These are phyloP conservation scores for Sanderia malayensis DNA, from an alignment of 30 jellyfish, hydroid and myxozoan species.

Conservation along the genomic window DNA sequence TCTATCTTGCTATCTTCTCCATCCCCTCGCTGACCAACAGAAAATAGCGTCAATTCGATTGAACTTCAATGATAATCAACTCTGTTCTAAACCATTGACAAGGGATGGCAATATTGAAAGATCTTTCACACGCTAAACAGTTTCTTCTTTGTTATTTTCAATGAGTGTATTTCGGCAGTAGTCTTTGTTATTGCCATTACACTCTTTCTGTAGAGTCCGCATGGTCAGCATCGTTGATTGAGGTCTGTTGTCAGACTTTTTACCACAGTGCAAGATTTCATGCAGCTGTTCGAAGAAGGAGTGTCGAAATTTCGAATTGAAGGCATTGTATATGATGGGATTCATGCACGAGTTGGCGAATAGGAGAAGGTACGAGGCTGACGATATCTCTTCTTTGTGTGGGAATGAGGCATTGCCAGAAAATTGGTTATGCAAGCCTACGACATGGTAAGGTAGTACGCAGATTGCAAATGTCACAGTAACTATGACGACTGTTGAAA, in stretches of 20 bases:
- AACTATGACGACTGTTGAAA: constrained; percentile 70
- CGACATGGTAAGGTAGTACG: constrained; percentile 85
- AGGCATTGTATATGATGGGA: constrained; percentile 87
- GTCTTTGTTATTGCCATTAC: too few species aligned
- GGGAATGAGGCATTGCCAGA: constrained; percentile 41
- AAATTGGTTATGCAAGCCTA: constrained; percentile 61
- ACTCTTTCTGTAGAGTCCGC: too few species aligned
- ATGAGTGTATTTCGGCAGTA: too few species aligned
- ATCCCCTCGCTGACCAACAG: too few species aligned
- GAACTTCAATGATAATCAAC: too few species aligned
- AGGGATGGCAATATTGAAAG: too few species aligned
- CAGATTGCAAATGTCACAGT: constrained; percentile 89
- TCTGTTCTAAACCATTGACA: too few species aligned
- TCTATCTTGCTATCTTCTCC: too few species aligned
- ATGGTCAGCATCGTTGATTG: not conserved
- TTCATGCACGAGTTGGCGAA: constrained; percentile 81
- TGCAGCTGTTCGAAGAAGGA: constrained; percentile 69
- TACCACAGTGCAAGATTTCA: constrained; percentile 45
- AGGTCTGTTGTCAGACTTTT: not conserved
- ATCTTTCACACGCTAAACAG: too few species aligned
- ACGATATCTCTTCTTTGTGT: constrained; percentile 34
- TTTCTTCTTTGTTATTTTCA: too few species aligned
- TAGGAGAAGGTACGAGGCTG: constrained; percentile 57
- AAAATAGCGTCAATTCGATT: too few species aligned
- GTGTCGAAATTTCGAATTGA: constrained; percentile 83